These are phyloP conservation scores for Cettia cetti DNA, from an alignment of 2,113 vertebrate genomes.

Conservation along the genomic window DNA sequence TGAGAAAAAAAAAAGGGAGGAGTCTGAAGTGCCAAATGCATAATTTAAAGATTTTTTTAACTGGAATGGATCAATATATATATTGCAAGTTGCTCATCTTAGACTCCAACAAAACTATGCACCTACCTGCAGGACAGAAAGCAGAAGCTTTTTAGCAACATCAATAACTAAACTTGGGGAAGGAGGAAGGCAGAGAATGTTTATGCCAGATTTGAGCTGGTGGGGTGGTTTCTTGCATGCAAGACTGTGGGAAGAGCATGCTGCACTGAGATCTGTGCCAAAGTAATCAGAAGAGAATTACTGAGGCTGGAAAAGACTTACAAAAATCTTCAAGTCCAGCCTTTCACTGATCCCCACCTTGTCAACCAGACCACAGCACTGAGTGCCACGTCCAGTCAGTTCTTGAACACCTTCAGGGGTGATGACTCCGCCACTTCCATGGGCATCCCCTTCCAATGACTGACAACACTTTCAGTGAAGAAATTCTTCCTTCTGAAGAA, in stretches of 20 bases:
- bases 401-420: not conserved
- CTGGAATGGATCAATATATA: not conserved
- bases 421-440: not conserved
- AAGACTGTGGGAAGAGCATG: rapidly evolving
- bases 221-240: not conserved
- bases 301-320: not conserved
- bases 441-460: not conserved
- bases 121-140: not conserved
- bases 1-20: not conserved
- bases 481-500: not conserved
- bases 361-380: not conserved
- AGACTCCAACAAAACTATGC: not conserved
- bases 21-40: not conserved
- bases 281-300: not conserved
- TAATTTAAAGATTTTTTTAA: not conserved
- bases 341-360: not conserved
- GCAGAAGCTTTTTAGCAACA: not conserved
- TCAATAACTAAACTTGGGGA: not conserved
- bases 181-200: not conserved
- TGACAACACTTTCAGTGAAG: not conserved
- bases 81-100: not conserved
- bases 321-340: not conserved
- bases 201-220: not conserved
- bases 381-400: rapidly evolving
- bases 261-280: not conserved